phyloP scores from a whole-genome alignment of 2,797 vertebrate genomes.

The Taenioides sp. region DNA sequence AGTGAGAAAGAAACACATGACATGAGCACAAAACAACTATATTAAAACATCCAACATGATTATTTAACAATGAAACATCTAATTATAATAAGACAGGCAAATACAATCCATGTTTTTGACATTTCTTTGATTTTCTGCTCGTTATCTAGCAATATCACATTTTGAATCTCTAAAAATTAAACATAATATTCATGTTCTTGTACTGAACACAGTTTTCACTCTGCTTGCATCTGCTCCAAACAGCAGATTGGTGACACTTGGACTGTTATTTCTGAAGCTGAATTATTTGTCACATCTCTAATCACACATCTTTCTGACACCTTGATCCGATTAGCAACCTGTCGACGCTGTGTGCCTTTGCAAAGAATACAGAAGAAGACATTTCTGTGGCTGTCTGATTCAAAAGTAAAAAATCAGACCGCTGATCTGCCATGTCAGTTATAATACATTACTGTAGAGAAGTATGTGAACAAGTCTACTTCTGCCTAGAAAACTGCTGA shows the following conservation, averaged over 20 bases:
- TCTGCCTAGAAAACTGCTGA: conserved; percentile 31
- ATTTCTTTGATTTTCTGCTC: not conserved
- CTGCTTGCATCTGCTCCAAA: conserved; percentile 42
- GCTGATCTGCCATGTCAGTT: conserved; percentile 48
- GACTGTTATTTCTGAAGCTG: conserved; percentile 51
- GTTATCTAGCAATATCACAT: not conserved
- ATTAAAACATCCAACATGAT: conserved; percentile 9
- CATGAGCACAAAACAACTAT: conserved; percentile 10
- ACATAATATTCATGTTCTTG: not conserved
- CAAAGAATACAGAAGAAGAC: conserved; percentile 3
- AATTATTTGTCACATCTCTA: conserved; percentile 55
- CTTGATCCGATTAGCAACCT: conserved; percentile 45
- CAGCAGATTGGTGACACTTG: conserved; percentile 33
- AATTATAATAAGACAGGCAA: not conserved
- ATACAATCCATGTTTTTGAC: no score
- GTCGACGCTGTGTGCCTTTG: conserved; percentile 23
- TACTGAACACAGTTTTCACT: conserved; percentile 1
- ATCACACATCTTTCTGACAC: conserved; percentile 47
- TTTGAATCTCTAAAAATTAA: not conserved
- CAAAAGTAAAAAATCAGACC: conserved; percentile 42
- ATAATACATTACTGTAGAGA: conserved; percentile 40
- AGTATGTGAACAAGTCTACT: conserved; percentile 14
- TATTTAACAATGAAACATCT: not conserved
- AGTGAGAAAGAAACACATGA: conserved; percentile 20
- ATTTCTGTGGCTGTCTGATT: conserved; percentile 33